These are phyloP conservation scores for Pseudopodoces humilis DNA, from an alignment of 2,113 vertebrate genomes.

Conservation along the genomic window DNA sequence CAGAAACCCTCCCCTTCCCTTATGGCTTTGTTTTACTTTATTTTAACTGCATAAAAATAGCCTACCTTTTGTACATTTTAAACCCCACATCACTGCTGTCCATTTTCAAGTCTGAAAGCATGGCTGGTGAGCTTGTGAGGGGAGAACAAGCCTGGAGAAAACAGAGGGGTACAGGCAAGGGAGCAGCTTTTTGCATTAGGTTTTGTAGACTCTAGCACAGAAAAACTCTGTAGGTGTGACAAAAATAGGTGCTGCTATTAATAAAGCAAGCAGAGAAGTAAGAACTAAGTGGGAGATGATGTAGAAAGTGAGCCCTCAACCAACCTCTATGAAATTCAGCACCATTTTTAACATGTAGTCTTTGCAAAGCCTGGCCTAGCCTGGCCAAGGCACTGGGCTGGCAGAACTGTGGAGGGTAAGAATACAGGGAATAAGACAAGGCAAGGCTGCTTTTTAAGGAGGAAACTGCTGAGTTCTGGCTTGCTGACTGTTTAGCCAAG, in stretches of 20 bases:
- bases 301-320: neutral
- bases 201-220: neutral
- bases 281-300: neutral
- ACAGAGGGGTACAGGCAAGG: neutral
- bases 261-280: neutral
- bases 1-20: neutral
- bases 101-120: neutral
- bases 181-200: neutral
- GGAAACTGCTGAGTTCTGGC: neutral
- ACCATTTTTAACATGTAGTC: neutral
- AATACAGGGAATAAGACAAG: neutral
- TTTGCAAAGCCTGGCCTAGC: neutral
- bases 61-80: neutral
- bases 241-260: slow-evolving; percentile 10
- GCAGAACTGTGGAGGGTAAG: neutral
- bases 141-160: neutral
- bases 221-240: neutral
- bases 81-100: neutral
- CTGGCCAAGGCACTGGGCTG: neutral
- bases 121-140: neutral
- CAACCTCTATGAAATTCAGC: neutral
- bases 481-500: neutral
- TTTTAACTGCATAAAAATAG: neutral
- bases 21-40: neutral
- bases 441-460: neutral